Evolutionary conservation across 2,888 invertebrate genomes (phyloP).

Genomic region (Lymantria monacha): DNA sequence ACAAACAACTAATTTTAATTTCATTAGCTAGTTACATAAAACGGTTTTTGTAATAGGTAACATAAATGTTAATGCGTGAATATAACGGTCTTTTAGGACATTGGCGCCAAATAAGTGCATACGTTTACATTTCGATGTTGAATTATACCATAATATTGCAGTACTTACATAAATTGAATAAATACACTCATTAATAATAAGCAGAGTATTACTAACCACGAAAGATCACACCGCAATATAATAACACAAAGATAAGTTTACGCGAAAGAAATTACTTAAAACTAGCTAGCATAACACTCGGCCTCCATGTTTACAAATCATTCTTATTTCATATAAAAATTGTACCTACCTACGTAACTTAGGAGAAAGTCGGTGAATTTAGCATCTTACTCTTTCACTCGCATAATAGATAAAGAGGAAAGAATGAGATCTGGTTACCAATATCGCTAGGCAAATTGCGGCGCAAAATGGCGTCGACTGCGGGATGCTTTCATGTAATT

Average conservation of each 20-base stretch:
- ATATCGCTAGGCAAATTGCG: slow-evolving; percentile 51
- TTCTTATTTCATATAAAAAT: slow-evolving; percentile 58
- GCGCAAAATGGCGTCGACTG: slow-evolving; percentile 71
- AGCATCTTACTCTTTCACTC: slow-evolving; percentile 57
- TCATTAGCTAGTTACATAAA: slow-evolving; percentile 22
- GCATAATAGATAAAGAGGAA: slow-evolving; percentile 29
- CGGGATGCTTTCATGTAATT: neutral
- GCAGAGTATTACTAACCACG: slow-evolving; percentile 47
- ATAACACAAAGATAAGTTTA: slow-evolving; percentile 34
- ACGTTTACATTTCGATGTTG: slow-evolving; percentile 63
- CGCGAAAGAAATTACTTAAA: slow-evolving; percentile 44
- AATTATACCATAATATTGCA: slow-evolving; percentile 14
- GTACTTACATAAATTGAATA: neutral
- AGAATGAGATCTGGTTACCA: slow-evolving; percentile 56
- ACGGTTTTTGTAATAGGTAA: slow-evolving; percentile 21
- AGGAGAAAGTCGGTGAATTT: slow-evolving; percentile 68
- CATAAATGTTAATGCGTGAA: slow-evolving; percentile 12
- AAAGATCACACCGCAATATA: slow-evolving; percentile 33
- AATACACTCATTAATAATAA: slow-evolving; percentile 13
- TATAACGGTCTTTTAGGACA: slow-evolving; percentile 74
- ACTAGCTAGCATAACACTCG: slow-evolving; percentile 59
- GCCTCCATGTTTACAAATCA: slow-evolving; percentile 82
- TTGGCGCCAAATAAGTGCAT: slow-evolving; percentile 82
- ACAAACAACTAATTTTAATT: slow-evolving; percentile 24
- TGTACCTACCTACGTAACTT: slow-evolving; percentile 43